A percentile compares a stretch with the other conserved stretches of the same genome.
Conservation (phyloP, 2,113 vertebrate species). For the Paracanthobrama guichenoti region DNA sequence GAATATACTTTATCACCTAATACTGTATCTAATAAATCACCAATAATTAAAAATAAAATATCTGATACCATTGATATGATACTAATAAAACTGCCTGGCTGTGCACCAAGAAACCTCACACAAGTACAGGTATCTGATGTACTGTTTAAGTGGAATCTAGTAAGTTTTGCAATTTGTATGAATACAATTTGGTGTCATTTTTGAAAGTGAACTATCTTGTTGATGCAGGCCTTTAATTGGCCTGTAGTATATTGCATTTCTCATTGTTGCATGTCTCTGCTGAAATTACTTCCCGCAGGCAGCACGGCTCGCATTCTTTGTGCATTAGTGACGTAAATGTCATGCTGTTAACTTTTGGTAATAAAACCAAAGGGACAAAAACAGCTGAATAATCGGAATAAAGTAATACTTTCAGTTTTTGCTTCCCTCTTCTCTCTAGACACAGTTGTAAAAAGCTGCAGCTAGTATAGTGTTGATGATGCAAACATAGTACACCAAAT, state of each 20-base stretch:
- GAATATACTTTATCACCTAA: neutral
- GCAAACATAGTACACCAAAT: neutral
- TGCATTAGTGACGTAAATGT: constrained; percentile 6
- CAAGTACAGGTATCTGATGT: neutral
- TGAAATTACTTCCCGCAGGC: neutral
- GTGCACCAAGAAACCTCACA: too few relatives aligned
- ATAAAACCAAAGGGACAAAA: neutral
- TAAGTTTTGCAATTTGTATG: neutral
- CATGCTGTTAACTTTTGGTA: neutral
- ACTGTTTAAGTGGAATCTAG: neutral
- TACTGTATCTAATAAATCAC: neutral
- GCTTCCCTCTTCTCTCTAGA: neutral
- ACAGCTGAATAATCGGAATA: neutral
- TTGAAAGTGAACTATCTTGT: neutral
- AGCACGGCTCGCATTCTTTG: neutral
- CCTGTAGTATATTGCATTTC: constrained; percentile 12
- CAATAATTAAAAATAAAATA: neutral
- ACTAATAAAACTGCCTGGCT: too few relatives aligned
- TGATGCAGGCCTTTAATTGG: neutral
- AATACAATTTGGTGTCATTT: neutral
- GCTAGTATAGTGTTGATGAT: neutral
- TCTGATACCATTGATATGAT: too few relatives aligned
- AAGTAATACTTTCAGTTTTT: neutral
- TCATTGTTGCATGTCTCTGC: neutral
- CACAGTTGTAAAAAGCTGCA: neutral